Percentiles rank a stretch among this genome's conserved stretches.
These are phyloP conservation scores for Anaspis maculata DNA, from an alignment of 2,888 invertebrate species.

Conservation along the genomic window DNA sequence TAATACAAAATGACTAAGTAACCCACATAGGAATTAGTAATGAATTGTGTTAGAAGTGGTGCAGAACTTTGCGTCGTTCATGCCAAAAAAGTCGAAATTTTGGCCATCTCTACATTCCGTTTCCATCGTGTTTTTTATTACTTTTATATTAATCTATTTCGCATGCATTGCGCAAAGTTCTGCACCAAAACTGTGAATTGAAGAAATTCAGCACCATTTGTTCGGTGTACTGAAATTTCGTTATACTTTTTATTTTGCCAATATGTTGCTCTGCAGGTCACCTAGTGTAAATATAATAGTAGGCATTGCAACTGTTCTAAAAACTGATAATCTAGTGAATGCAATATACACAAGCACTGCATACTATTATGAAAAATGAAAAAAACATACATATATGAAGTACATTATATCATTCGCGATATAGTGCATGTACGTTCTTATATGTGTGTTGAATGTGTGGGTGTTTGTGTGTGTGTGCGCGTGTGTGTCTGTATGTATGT, in stretches of 20 bases:
- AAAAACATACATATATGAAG: no score
- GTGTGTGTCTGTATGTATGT: no score
- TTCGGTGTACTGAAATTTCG: constrained; percentile 4
- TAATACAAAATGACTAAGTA: constrained; percentile 25
- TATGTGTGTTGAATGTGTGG: no score
- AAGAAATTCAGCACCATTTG: constrained; percentile 5
- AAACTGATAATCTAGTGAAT: constrained; percentile 6
- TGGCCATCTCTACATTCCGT: constrained; percentile 20
- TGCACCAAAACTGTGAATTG: no score
- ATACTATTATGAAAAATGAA: constrained; percentile 15
- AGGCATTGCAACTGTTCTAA: constrained; percentile 12
- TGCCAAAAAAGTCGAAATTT: constrained; percentile 19
- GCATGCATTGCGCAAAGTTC: no score
- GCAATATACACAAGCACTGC: constrained; percentile 14
- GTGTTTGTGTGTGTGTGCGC: no score
- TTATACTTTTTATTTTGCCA: constrained; percentile 7
- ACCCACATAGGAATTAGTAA: constrained; percentile 16
- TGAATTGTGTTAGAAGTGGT: constrained; percentile 12
- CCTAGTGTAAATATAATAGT: constrained; percentile 16
- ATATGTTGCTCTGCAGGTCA: constrained; percentile 17
- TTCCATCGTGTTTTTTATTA: constrained; percentile 9
- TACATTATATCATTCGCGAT: no score
- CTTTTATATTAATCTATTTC: no score
- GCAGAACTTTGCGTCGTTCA: constrained; percentile 27
- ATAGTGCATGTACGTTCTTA: no score